These are phyloP conservation scores for Andrena haemorrhoa DNA, from an alignment of 2,888 invertebrate genomes.

Conservation along the genomic window DNA sequence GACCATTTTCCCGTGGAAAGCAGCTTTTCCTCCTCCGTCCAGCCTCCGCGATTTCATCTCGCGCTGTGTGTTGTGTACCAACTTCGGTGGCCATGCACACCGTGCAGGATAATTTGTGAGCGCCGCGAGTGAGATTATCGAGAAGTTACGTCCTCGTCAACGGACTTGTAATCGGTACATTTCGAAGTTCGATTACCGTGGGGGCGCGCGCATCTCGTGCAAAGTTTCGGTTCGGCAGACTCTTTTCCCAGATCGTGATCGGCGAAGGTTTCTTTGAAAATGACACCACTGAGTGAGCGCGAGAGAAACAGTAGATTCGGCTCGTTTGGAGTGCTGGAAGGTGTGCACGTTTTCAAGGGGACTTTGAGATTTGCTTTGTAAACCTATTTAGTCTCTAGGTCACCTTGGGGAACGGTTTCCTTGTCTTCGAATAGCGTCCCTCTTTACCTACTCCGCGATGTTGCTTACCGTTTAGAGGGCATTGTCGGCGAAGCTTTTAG, in stretches of 20 bases:
- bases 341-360: slow-evolving; percentile 6
- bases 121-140: neutral
- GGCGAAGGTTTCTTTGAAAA: neutral
- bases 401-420: slow-evolving; percentile 6
- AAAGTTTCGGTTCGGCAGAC: neutral
- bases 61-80: neutral
- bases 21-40: neutral
- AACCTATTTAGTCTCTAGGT: slow-evolving; percentile 12
- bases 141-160: neutral
- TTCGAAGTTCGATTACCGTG: neutral
- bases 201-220: neutral
- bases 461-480: neutral
- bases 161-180: neutral
- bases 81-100: neutral
- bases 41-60: neutral
- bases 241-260: neutral
- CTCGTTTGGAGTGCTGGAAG: neutral
- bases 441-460: neutral
- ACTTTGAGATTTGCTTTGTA: slow-evolving; percentile 24
- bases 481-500: neutral
- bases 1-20: neutral
- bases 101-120: slow-evolving; percentile 5
- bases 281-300: neutral
- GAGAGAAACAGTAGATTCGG: neutral
- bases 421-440: slow-evolving; percentile 18